Evolutionary conservation across 2,113 vertebrate species (phyloP).

Genomic region (Mohoua ochrocephala): DNA sequence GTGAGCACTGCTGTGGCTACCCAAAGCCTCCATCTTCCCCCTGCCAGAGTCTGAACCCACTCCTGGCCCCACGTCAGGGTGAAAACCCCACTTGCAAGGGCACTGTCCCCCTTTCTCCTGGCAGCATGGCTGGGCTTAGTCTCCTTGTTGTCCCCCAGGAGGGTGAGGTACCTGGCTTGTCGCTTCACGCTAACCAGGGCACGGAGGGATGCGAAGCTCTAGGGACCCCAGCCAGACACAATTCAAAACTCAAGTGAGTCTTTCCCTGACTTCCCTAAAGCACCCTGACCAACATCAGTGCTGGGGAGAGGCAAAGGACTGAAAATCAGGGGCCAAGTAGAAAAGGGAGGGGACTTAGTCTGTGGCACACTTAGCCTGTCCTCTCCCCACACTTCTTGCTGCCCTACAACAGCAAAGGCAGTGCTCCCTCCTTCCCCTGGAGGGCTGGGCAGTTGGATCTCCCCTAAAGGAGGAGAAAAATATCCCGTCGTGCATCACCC

Average conservation of each 20-base stretch:
- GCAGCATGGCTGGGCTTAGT: neutral
- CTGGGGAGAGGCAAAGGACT: neutral
- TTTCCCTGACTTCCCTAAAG: neutral
- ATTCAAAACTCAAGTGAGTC: neutral
- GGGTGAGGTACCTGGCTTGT: neutral
- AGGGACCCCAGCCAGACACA: neutral
- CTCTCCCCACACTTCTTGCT: neutral
- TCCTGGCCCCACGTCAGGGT: neutral
- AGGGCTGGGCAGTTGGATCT: neutral
- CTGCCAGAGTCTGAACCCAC: neutral
- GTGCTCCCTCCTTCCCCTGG: neutral
- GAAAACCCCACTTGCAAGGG: neutral
- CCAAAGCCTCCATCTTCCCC: neutral
- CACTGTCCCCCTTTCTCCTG: neutral
- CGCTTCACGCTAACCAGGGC: neutral
- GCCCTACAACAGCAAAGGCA: neutral
- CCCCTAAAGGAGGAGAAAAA: neutral
- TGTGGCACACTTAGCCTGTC: neutral
- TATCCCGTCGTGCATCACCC: accelerated
- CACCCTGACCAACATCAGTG: neutral
- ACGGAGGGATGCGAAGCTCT: neutral
- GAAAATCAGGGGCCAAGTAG: neutral
- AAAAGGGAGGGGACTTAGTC: neutral
- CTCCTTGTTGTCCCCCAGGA: neutral
- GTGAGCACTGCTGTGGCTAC: neutral